These are phyloP conservation scores for Monarcha castaneiventris DNA, from an alignment of 2,113 vertebrate genomes.

Conservation along the genomic window DNA sequence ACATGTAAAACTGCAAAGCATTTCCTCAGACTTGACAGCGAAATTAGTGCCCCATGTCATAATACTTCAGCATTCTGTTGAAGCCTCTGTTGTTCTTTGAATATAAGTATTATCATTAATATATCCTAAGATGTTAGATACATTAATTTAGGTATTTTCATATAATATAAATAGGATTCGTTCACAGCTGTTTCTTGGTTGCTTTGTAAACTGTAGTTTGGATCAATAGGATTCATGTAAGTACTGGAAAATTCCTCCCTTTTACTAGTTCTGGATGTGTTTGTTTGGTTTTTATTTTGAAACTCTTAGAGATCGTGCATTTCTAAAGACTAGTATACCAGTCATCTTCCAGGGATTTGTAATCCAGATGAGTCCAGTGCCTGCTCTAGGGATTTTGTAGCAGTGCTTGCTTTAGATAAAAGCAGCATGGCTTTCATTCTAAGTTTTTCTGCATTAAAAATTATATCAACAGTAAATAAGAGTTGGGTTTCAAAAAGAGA, in stretches of 20 bases:
- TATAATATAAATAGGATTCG: background rate
- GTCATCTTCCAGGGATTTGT: background rate
- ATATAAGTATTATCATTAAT: background rate
- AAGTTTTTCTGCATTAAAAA: background rate
- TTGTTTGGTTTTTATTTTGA: background rate
- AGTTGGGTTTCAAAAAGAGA: background rate
- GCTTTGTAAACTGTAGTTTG: background rate
- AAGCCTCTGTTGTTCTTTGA: background rate
- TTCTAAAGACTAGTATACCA: background rate
- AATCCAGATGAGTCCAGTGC: background rate
- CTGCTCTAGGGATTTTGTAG: background rate
- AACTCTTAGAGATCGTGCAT: fast-evolving
- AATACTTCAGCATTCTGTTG: background rate
- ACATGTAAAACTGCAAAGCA: background rate
- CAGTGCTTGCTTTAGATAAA: background rate
- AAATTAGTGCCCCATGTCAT: background rate
- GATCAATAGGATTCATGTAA: background rate
- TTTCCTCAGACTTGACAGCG: background rate
- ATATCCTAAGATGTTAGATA: background rate
- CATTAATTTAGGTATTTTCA: background rate
- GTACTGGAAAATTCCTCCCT: background rate
- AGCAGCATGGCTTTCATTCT: background rate
- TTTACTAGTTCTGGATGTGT: background rate
- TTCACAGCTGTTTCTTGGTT: background rate
- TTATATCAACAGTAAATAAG: background rate